These are phyloP conservation scores for Thamnaconus septentrionalis DNA, from an alignment of 2,113 vertebrate species.

Conservation along the genomic window DNA sequence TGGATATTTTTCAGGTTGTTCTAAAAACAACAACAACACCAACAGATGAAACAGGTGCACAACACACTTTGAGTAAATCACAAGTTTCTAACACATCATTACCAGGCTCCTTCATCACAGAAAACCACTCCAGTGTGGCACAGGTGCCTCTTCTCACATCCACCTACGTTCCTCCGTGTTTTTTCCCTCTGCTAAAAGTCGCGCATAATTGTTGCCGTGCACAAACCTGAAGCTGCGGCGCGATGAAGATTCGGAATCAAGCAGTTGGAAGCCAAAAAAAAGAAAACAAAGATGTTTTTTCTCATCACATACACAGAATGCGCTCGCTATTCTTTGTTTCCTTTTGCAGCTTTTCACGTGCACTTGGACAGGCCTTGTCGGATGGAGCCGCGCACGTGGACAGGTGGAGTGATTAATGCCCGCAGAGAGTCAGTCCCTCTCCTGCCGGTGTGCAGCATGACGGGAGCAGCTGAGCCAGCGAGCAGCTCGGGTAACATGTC, in stretches of 20 bases:
- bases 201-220: not conserved
- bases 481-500: conserved; percentile 57
- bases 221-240: not conserved
- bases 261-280: too few species aligned
- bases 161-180: not conserved
- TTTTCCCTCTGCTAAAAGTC: not conserved
- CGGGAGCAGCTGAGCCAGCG: conserved; percentile 41
- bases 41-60: not conserved
- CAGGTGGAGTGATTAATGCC: conserved; percentile 29
- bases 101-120: not conserved
- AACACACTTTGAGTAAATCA: not conserved
- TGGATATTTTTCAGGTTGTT: not conserved
- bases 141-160: not conserved
- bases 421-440: conserved; percentile 24
- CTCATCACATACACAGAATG: too few species aligned
- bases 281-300: too few species aligned
- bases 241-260: not conserved
- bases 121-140: not conserved
- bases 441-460: conserved; percentile 33
- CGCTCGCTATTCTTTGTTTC: not conserved
- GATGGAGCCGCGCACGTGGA: conserved; percentile 1
- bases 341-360: not conserved
- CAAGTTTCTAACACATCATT: not conserved
- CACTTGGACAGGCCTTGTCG: conserved; percentile 8
- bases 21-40: not conserved